Evolutionary conservation across 2,113 vertebrate genomes (phyloP).

Genomic region (Zosterops borbonicus): DNA sequence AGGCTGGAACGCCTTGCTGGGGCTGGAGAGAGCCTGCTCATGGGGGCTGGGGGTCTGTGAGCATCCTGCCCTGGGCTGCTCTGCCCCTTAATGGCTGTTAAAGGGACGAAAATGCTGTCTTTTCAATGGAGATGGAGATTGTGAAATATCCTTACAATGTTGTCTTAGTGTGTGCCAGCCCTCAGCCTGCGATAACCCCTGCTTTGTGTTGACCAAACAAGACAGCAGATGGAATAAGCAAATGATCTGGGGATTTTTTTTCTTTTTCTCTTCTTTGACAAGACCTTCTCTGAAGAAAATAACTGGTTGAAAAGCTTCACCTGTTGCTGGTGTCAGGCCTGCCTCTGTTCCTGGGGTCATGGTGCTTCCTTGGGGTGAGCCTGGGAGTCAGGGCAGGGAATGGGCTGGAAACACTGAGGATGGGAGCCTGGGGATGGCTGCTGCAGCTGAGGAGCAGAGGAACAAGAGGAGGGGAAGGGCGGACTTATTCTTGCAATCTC

Average conservation of each 20-base stretch:
- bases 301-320: neutral
- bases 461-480: neutral
- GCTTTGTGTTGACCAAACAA: neutral
- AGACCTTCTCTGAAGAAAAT: neutral
- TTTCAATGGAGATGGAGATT: neutral
- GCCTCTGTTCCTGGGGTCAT: neutral
- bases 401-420: neutral
- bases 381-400: neutral
- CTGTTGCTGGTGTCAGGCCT: neutral
- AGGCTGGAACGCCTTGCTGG: neutral
- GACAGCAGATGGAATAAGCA: neutral
- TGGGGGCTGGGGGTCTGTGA: neutral
- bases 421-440: neutral
- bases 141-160: neutral
- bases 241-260: neutral
- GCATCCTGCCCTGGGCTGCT: neutral
- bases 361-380: neutral
- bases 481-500: neutral
- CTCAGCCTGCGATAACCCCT: neutral
- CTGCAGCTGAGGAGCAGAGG: neutral
- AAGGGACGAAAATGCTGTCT: neutral
- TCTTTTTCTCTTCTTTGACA: neutral
- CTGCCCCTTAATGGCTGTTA: neutral
- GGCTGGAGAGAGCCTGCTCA: accelerated
- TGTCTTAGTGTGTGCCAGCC: neutral